A percentile compares a stretch with the other conserved stretches of the same genome.
Conservation (phyloP, 2,888 invertebrate species). For the Sipha maydis region DNA sequence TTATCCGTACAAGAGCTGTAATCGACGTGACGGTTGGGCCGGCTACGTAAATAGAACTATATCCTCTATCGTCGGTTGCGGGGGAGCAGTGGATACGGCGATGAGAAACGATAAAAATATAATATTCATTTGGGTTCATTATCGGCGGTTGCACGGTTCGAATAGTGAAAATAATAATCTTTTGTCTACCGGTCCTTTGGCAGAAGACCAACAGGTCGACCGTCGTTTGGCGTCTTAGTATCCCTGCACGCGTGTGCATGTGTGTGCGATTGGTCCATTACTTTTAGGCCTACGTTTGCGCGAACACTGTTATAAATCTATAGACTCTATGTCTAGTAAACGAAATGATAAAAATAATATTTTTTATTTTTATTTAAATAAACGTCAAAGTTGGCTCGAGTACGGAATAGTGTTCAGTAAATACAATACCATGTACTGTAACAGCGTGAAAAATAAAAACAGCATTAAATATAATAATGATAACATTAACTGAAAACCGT, state of each 20-base stretch:
- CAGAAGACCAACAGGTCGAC: slow-evolving; percentile 22
- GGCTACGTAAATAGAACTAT: not conserved
- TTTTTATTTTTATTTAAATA: too few species aligned
- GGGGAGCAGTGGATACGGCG: not conserved
- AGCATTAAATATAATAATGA: too few species aligned
- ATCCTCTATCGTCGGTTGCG: not conserved
- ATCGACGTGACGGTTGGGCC: too few species aligned
- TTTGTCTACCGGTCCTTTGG: slow-evolving; percentile 11
- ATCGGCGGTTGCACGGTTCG: slow-evolving; percentile 30
- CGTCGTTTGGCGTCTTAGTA: not conserved
- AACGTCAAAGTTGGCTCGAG: too few species aligned
- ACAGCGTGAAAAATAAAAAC: too few species aligned
- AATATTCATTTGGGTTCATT: slow-evolving; percentile 14
- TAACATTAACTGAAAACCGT: too few species aligned
- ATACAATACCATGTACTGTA: too few species aligned
- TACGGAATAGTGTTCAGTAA: too few species aligned
- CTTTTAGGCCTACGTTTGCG: not conserved
- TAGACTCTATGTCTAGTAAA: too few species aligned
- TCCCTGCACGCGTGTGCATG: not conserved
- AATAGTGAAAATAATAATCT: slow-evolving; percentile 47
- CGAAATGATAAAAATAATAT: too few species aligned
- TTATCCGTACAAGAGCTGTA: too few species aligned
- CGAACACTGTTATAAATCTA: not conserved
- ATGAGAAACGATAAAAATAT: slow-evolving; percentile 14
- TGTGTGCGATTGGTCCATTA: not conserved